A percentile compares a stretch with the other conserved stretches of the same genome.
Evolutionary conservation across 64 coral and sea anemone species (phyloP).

Genomic region (Trachythela sp.): DNA sequence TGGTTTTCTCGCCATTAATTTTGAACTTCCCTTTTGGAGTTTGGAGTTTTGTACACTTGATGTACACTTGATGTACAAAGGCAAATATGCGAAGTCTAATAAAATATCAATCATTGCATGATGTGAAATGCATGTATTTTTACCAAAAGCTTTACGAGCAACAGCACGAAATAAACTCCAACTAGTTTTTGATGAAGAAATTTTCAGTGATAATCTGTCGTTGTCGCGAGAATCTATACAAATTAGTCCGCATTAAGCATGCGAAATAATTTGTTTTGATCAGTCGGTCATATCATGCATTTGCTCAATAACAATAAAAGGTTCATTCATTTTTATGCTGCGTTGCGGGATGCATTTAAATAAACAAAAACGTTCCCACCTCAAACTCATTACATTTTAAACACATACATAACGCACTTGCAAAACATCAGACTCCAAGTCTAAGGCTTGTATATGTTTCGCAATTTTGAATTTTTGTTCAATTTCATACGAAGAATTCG

Average conservation of each 20-base stretch:
- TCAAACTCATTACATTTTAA: constrained; percentile 10
- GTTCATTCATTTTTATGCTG: neutral
- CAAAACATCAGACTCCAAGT: neutral
- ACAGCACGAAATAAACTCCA: no score
- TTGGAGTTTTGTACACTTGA: no score
- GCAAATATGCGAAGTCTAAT: no score
- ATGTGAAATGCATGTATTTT: no score
- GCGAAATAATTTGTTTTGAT: neutral
- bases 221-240: neutral
- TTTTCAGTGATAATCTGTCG: no score
- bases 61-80: no score
- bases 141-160: no score
- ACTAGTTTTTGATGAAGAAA: no score
- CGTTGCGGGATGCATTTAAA: neutral
- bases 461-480: neutral
- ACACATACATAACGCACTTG: neutral
- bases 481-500: neutral
- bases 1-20: no score
- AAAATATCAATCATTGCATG: no score
- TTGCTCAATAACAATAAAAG: constrained; percentile 7
- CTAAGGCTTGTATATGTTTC: neutral
- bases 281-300: neutral
- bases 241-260: neutral
- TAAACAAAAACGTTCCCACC: constrained; percentile 8
- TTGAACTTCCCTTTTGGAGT: no score